Conservation (phyloP, 1,140 invertebrate species). For the Octopus bimaculoides region DNA sequence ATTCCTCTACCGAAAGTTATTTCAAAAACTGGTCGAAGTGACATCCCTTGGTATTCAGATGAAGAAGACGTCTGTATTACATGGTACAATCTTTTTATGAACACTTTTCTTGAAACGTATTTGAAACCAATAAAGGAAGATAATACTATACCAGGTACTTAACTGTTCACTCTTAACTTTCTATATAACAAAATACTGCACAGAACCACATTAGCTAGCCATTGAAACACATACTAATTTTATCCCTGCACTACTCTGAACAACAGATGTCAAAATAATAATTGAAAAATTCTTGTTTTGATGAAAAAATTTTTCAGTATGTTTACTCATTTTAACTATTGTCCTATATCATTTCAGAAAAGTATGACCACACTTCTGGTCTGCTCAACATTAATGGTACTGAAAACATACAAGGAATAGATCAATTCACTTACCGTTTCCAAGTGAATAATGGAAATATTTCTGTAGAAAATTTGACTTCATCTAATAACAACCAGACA, state of each 20-base stretch:
- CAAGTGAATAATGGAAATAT: not conserved
- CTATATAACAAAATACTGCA: not conserved
- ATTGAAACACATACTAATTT: not conserved
- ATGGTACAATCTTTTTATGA: constrained; percentile 29
- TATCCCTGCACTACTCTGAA: not conserved
- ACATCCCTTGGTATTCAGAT: constrained; percentile 29
- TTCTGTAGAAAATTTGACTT: not conserved
- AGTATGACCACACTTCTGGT: constrained; percentile 33
- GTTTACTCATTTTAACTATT: not conserved
- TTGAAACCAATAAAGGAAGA: constrained; percentile 2
- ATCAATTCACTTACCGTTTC: constrained; percentile 9
- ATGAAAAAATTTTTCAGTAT: no score
- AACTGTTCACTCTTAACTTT: not conserved
- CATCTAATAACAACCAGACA: not conserved
- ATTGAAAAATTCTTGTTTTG: not conserved
- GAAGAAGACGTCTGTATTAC: constrained; percentile 19
- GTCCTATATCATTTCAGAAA: not conserved
- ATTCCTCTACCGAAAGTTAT: constrained; percentile 12
- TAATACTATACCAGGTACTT: not conserved
- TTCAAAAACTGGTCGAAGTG: constrained; percentile 17
- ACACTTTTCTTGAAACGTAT: constrained; percentile 6
- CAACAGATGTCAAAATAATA: not conserved
- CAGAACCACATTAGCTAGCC: not conserved
- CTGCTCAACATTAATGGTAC: constrained; percentile 28
- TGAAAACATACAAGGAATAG: constrained; percentile 32